These are phyloP conservation scores for Netelia virgata DNA, from an alignment of 2,888 invertebrate species.

Conservation along the genomic window DNA sequence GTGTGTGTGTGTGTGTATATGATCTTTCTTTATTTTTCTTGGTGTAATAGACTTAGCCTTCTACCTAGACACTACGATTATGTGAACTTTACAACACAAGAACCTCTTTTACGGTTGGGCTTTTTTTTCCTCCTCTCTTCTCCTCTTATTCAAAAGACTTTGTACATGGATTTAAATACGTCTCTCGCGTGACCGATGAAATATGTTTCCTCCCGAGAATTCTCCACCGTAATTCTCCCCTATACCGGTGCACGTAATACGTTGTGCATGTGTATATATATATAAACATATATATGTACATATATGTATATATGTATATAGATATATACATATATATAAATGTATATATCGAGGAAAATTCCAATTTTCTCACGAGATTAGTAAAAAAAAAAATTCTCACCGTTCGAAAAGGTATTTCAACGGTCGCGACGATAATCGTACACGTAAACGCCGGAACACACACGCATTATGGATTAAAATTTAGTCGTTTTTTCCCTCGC, in stretches of 20 bases:
- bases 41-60: slow-evolving; percentile 82
- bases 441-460: slow-evolving; percentile 78
- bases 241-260: slow-evolving; percentile 38
- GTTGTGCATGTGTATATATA: slow-evolving; percentile 55
- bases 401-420: slow-evolving; percentile 70
- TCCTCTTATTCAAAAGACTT: slow-evolving; percentile 79
- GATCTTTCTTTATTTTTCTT: slow-evolving; percentile 76
- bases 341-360: slow-evolving; percentile 56
- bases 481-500: slow-evolving; percentile 76
- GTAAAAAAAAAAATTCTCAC: slow-evolving; percentile 6
- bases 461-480: slow-evolving; percentile 78
- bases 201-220: slow-evolving; percentile 68
- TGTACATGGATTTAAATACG: slow-evolving; percentile 84
- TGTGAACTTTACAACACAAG: slow-evolving; percentile 85
- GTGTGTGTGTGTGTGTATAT: slow-evolving; percentile 52
- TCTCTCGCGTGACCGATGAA: slow-evolving; percentile 69
- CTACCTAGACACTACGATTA: slow-evolving; percentile 84
- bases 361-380: slow-evolving; percentile 52
- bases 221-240: slow-evolving; percentile 64
- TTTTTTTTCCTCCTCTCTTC: slow-evolving; percentile 28
- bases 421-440: slow-evolving; percentile 71
- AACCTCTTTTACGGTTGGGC: slow-evolving; percentile 78
- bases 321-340: slow-evolving; percentile 13
- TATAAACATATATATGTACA: slow-evolving; percentile 67
- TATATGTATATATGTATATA: slow-evolving; percentile 67